Evolutionary conservation across 2,888 invertebrate species (phyloP).

Genomic region (Gymnosoma rotundatum): DNA sequence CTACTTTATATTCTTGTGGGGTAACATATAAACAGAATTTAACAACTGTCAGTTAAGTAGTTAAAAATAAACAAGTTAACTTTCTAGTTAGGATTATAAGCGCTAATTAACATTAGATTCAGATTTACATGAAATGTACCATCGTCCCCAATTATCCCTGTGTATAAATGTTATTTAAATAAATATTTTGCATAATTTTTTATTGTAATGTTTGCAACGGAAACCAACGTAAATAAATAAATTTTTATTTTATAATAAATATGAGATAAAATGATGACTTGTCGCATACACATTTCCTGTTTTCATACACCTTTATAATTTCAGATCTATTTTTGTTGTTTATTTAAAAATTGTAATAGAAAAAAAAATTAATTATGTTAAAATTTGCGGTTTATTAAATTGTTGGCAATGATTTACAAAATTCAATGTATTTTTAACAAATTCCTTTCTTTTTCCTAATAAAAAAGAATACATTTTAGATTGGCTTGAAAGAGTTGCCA

Average conservation of each 20-base stretch:
- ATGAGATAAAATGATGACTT: conserved; percentile 11
- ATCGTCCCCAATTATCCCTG: too few relatives aligned
- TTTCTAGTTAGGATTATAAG: too few relatives aligned
- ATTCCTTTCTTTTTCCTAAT: background rate
- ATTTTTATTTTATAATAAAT: background rate
- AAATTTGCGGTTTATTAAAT: conserved; percentile 43
- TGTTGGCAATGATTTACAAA: conserved; percentile 58
- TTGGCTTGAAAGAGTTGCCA: conserved; percentile 29
- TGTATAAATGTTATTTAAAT: too few relatives aligned
- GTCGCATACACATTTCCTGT: conserved; percentile 40
- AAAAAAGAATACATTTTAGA: background rate
- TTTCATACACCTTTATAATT: conserved; percentile 36
- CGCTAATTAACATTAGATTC: too few relatives aligned
- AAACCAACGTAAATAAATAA: conserved; percentile 11
- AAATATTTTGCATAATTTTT: background rate
- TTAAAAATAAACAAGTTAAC: too few relatives aligned
- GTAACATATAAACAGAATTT: too few relatives aligned
- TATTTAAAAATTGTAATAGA: conserved; percentile 39
- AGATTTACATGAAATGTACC: too few relatives aligned
- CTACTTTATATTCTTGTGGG: too few relatives aligned
- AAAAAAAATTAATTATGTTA: conserved; percentile 52
- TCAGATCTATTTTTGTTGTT: conserved; percentile 38
- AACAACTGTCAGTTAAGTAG: too few relatives aligned
- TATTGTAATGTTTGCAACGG: conserved; percentile 14
- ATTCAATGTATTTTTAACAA: conserved; percentile 49